Evolutionary conservation across 2,888 invertebrate species (phyloP).

Genomic region (Pyrocoelia pectoralis): DNA sequence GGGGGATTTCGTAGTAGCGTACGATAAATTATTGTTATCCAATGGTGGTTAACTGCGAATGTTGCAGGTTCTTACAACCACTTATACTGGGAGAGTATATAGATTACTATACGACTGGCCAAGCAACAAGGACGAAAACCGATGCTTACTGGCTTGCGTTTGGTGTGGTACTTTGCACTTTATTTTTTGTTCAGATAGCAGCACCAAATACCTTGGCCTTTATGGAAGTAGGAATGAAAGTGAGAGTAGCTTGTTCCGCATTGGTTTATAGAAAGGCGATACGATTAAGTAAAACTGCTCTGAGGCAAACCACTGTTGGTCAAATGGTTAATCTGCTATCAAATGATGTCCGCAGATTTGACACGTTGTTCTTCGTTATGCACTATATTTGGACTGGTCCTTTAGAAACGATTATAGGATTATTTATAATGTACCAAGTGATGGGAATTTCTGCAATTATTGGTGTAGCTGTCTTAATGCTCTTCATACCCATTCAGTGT

Average conservation of each 20-base stretch:
- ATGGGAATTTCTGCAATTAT: constrained; percentile 65
- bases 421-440: constrained; percentile 76
- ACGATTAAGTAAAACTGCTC: constrained; percentile 68
- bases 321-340: constrained; percentile 91
- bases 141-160: constrained; percentile 82
- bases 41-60: too few species aligned
- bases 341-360: constrained; percentile 93
- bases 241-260: too few species aligned
- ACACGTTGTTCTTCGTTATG: constrained; percentile 80
- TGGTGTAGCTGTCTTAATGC: constrained; percentile 65
- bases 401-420: constrained; percentile 77
- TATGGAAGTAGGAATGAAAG: constrained; percentile 62
- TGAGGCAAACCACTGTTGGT: constrained; percentile 78
- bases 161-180: constrained; percentile 78
- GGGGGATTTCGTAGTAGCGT: too few species aligned
- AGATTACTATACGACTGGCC: constrained; percentile 70
- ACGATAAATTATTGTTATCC: too few species aligned
- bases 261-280: constrained; percentile 76
- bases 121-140: constrained; percentile 58
- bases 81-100: constrained; percentile 71
- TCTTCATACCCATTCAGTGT: constrained; percentile 62
- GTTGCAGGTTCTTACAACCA: constrained; percentile 55
- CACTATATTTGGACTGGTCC: constrained; percentile 88
- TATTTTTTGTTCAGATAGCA: constrained; percentile 76
- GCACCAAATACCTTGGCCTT: constrained; percentile 94